phyloP scores from a whole-genome alignment of 2,113 vertebrate species.

The Vulpes lagopus region DNA sequence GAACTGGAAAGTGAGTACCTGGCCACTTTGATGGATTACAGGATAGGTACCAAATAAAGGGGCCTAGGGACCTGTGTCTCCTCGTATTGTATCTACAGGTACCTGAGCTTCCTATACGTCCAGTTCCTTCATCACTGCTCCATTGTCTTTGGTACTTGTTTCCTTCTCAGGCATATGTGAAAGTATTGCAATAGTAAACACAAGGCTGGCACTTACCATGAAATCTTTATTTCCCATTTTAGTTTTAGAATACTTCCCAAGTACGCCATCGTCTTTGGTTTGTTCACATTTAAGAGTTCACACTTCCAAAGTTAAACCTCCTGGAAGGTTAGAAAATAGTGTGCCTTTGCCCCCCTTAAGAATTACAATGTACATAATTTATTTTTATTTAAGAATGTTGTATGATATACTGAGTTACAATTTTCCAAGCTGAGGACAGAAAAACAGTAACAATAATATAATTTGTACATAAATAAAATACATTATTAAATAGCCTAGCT shows the following conservation, averaged over 20 bases:
- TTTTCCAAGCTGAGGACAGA: conserved; percentile 8
- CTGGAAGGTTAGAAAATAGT: conserved; percentile 16
- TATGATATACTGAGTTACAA: not conserved
- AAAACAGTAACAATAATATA: not conserved
- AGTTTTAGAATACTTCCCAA: conserved; percentile 4
- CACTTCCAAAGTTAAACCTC: not conserved
- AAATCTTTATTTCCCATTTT: conserved; percentile 23
- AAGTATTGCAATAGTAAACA: not conserved
- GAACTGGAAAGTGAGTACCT: not conserved
- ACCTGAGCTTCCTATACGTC: not conserved
- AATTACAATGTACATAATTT: not conserved
- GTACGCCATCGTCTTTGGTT: not conserved
- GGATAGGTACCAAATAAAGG: not conserved
- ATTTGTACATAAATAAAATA: not conserved
- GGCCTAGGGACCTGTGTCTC: not conserved
- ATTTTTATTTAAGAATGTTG: conserved; percentile 28
- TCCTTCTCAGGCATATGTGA: not conserved
- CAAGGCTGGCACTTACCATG: not conserved
- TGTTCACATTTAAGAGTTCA: conserved; percentile 30
- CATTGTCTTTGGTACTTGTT: not conserved
- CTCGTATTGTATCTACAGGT: not conserved
- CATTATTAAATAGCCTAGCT: not conserved
- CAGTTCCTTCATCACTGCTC: not conserved
- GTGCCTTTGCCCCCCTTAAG: not conserved
- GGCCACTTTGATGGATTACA: not conserved